A percentile compares a stretch with the other conserved stretches of the same genome.
These are phyloP conservation scores for Barbus barbus DNA, from an alignment of 2,113 vertebrate genomes.

Conservation along the genomic window DNA sequence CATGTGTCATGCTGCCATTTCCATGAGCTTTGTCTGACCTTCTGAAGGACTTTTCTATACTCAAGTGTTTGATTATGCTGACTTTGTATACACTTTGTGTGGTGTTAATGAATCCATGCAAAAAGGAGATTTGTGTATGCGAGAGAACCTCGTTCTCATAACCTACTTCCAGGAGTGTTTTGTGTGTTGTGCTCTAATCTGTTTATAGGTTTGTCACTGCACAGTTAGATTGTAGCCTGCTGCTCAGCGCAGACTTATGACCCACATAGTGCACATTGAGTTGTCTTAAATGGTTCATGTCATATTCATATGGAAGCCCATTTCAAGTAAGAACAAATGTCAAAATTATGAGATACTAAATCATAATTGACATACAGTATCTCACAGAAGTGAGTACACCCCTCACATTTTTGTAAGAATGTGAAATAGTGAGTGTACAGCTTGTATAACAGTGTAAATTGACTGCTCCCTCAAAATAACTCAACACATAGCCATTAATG, in stretches of 20 bases:
- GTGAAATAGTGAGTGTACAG: too few species aligned
- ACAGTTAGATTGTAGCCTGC: not conserved
- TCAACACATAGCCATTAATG: too few species aligned
- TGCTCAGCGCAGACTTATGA: not conserved
- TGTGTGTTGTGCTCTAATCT: not conserved
- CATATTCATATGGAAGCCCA: not conserved
- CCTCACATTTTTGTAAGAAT: too few species aligned
- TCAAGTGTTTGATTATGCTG: not conserved
- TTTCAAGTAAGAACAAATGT: too few species aligned
- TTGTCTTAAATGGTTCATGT: not conserved
- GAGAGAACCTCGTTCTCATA: not conserved
- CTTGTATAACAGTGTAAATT: too few species aligned
- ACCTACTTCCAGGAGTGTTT: not conserved
- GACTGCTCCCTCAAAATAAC: too few species aligned
- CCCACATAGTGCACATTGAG: not conserved
- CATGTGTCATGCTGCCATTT: not conserved
- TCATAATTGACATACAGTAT: too few species aligned
- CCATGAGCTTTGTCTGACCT: not conserved
- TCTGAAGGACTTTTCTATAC: not conserved
- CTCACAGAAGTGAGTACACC: too few species aligned
- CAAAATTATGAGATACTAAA: too few species aligned
- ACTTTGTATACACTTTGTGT: conserved; percentile 8
- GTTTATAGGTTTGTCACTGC: not conserved
- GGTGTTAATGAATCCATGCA: conserved; percentile 5
- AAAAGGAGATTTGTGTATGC: conserved; percentile 14